Percentiles rank a stretch among this genome's conserved stretches.
phyloP scores from a whole-genome alignment of 1,140 invertebrate genomes.

The Cotesia chilonis region DNA sequence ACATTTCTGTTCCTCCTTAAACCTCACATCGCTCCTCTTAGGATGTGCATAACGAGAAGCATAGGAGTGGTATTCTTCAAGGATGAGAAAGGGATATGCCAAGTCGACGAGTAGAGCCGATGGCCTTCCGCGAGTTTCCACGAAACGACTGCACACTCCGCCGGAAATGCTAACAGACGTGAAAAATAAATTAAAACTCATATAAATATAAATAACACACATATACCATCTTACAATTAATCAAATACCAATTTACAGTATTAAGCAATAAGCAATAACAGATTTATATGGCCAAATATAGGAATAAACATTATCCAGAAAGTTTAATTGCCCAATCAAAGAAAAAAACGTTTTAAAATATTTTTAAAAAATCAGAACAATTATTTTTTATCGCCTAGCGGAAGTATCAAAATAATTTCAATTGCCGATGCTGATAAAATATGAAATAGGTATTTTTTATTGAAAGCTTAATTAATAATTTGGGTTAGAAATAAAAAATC shows the following conservation, averaged over 20 bases:
- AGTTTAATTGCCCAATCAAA: no score
- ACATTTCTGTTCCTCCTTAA: constrained; percentile 7
- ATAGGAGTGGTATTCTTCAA: constrained; percentile 35
- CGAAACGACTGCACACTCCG: constrained; percentile 25
- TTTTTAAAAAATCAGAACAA: no score
- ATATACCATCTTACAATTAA: background rate
- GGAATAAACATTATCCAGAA: no score
- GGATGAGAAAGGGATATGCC: constrained; percentile 39
- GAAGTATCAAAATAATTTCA: background rate
- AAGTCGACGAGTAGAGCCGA: constrained; percentile 27
- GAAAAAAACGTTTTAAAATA: no score
- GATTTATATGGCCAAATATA: no score
- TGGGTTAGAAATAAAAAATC: no score
- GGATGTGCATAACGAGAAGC: constrained; percentile 39
- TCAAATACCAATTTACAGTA: background rate
- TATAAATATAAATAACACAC: background rate
- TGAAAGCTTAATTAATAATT: no score
- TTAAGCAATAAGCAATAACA: background rate
- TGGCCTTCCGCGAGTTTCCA: constrained; percentile 34
- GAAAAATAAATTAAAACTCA: constrained; percentile 25
- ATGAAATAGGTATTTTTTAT: no score
- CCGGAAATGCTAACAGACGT: constrained; percentile 17
- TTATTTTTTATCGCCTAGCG: no score
- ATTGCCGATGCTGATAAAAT: no score
- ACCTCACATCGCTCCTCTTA: constrained; percentile 25